Evolutionary conservation across 2,888 invertebrate species (phyloP), one percentile per base, ranked within the genome.

Genomic region (Phaonia tiefii): DNA sequence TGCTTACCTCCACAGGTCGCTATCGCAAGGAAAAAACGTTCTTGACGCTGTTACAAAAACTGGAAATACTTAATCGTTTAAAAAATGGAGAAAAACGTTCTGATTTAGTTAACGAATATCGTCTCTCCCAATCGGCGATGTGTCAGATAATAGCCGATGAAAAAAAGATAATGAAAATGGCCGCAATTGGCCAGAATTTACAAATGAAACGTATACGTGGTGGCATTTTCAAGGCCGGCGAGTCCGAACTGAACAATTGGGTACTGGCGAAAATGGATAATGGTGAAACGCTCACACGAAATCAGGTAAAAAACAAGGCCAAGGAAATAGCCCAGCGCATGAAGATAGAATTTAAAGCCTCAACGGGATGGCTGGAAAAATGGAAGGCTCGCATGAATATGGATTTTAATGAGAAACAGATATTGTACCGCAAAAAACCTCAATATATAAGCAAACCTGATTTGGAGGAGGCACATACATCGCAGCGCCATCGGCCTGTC

Each of bases 371-470:
- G 80, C 31, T 81, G 51, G 77, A 78, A 20, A 81, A 81, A 60
- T 81, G 80, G 80, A 81, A 78, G 20, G 67, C 74, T 1, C 66
- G 80, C 44, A 81, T 81, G 80, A 81, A 81, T 67, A 71, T 81
- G 46, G 77, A 81, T 46, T 81, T 81, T n/a, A 81, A 81, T 31
- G 71, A 75, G 60, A 63, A 72, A 51, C 74, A 77, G 54, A 15
- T 77, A 22, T 51, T 81, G 17, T 44, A 69, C n/a, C 46, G 80
- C 10, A 81, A 77, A 72, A 13, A 71, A 15, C 80, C 80, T 8
- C 22, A 8, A 1, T 71, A 75, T 49, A 15, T 75, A 26, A 1
- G 46, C 7, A 11, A 44, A 37, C 58, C 70, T 37, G 66, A 58
- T 2, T 26, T 63, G 15, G 63, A 63, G 2, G 22, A 63, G 11